Evolutionary conservation across 1,140 invertebrate species (phyloP), one percentile per base, ranked within the genome.

Genomic region (Epicauta chinensis): DNA sequence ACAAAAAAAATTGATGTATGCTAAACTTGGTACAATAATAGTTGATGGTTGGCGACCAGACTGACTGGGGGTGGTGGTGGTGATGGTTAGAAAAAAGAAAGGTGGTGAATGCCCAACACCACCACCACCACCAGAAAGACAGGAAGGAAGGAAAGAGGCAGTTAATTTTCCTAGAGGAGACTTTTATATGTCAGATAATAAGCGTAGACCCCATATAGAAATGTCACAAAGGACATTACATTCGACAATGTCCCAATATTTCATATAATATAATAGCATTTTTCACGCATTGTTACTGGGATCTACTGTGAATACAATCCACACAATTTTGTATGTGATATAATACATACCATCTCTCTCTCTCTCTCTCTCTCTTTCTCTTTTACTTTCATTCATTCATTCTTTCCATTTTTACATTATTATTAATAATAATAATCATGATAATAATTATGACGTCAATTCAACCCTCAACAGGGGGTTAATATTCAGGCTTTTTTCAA

Each of bases 181-280:
- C 45, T 47, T 47, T 47, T 47, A 47, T 47, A 47, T 38, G 45
- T 47, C 45, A 38, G 45, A 47, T 47, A 47, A 38, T 47, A 47
- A 47, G 34, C 45, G 45, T 29, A 16, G 35, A 47, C 45, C 37
- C 23, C 45, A 47, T 47, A 47, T 37, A 47, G 30, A 47, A 47
- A 47, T 47, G 45, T 47, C 45, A 47, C 45, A 47, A 38, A 47
- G 37, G 45, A 47, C 45, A 47, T 47, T 47, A 47, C 34, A 47
- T 35, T 47, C 45, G n/a, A 47, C 45, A 47, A 37, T 47, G 15
- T 37, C 16, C 45, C 35, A 47, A 47, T 47, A 47, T 47, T 37
- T 47, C 45, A 47, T 16, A 36, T 16, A 2, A 35, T 35, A 35
- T 47, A 47, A 47, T 47, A 37, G 30, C 35, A 47, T 47, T 47